phyloP scores from a whole-genome alignment of 2,797 vertebrate genomes.

The Esox masquinongy region DNA sequence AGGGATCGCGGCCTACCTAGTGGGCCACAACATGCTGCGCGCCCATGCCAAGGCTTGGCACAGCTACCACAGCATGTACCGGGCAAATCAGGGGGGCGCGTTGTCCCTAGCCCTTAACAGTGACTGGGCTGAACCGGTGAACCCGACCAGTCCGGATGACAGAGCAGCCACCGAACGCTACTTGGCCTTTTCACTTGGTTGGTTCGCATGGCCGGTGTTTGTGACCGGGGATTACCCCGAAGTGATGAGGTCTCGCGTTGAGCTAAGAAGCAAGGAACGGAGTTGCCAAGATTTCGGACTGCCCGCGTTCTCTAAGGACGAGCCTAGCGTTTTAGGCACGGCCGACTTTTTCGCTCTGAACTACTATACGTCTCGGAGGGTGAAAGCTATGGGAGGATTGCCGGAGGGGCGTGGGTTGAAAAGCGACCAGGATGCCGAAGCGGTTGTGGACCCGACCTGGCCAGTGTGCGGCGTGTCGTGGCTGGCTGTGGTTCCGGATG shows the following conservation, averaged over 20 bases:
- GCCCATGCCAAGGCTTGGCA: conserved; percentile 80
- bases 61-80: conserved; percentile 73
- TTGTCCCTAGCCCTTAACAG: conserved; percentile 77
- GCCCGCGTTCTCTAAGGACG: conserved; percentile 73
- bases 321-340: conserved; percentile 72
- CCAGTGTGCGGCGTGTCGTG: conserved; percentile 68
- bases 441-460: conserved; percentile 78
- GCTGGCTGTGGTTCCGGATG: conserved; percentile 76
- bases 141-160: conserved; percentile 61
- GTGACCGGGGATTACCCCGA: conserved; percentile 80
- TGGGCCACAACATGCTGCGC: conserved; percentile 78
- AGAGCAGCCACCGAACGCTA: conserved; percentile 66
- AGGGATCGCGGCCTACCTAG: conserved; percentile 71
- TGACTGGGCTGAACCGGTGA: conserved; percentile 75
- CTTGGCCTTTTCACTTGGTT: conserved; percentile 73
- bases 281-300: conserved; percentile 65
- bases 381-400: conserved; percentile 54
- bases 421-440: conserved; percentile 61
- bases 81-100: conserved; percentile 65
- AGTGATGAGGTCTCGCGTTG: conserved; percentile 72
- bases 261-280: conserved; percentile 66
- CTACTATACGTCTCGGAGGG: conserved; percentile 80
- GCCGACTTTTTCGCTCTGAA: conserved; percentile 86
- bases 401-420: conserved; percentile 48
- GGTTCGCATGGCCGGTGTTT: conserved; percentile 84